Evolutionary conservation across 2,797 vertebrate genomes (phyloP), one percentile per base, ranked within the genome.

Genomic region (Hoplostethus atlanticus): DNA sequence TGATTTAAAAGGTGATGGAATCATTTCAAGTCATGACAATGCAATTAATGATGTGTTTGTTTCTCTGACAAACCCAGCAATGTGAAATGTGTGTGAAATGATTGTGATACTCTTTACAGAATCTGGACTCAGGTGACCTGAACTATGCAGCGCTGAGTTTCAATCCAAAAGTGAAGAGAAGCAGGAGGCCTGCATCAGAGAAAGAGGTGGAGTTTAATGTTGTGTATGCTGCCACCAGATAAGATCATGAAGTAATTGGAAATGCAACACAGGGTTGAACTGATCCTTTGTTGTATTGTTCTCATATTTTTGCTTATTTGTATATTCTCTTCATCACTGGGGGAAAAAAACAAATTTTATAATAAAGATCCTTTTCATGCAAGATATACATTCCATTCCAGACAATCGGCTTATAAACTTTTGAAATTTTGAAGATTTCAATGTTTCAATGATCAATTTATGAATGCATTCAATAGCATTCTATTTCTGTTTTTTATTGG

Each of bases 201-300:
- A 78, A 8, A 30, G 59, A 74, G 9, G 8, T 2, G 57, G 57
- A 71, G 1, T 0, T 10, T 9, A 28, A 60, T 17, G 77, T 87
- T 17, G 31, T 80, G 10, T 78, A 77, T 11, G 51, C 73, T 40
- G 62, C 84, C 25, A 76, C 79, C 30, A 71, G 74, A 64, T 70
- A 72, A 47, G 64, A 28, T 60, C 38, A 59, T 11, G 13, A 48
- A 55, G 3, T 10, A 12, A 6, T 34, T 48, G 48, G 10, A 55
- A 46, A 63, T 9, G 38, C 61, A 58, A 11, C 40, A n/a, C 21
- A 15, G 15, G 16, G 8, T 4, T 30, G 13, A 47, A 21, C n/a
- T 56, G 40, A 17, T 44, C n/a, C 17, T 21, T 21, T 17, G 6
- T 34, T 34, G 34, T 34, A 34, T 34, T 34, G 12, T 57, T 21